These are phyloP conservation scores for Trichopoda pennipes DNA, from an alignment of 2,888 invertebrate genomes.

Conservation along the genomic window DNA sequence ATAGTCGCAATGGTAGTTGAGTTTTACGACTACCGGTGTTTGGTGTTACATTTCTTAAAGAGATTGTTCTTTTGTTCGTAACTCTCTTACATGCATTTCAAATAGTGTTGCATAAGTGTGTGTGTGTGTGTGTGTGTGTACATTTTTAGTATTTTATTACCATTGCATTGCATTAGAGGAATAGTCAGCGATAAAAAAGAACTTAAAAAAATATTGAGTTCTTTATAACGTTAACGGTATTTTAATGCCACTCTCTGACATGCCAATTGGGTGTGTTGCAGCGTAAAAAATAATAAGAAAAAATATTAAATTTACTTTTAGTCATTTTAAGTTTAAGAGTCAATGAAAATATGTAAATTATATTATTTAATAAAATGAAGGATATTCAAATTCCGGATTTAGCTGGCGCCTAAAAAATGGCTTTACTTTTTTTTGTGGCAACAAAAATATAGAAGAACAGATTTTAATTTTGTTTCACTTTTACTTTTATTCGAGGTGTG, in stretches of 20 bases:
- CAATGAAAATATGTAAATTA: neutral
- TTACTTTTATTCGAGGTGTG: too few species aligned
- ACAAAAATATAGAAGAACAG: neutral
- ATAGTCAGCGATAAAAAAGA: neutral
- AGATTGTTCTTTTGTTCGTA: slow-evolving; percentile 9
- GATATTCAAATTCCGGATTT: neutral
- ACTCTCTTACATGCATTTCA: neutral
- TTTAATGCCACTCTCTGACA: slow-evolving; percentile 64
- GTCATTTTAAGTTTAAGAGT: neutral
- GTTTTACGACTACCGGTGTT: slow-evolving; percentile 48
- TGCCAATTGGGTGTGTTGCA: slow-evolving; percentile 64
- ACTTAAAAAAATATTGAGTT: slow-evolving; percentile 20
- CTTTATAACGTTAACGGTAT: slow-evolving; percentile 58
- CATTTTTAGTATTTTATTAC: slow-evolving; percentile 32
- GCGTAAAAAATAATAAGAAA: slow-evolving; percentile 20
- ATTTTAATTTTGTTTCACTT: too few species aligned
- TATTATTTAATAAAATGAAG: neutral
- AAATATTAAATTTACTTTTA: neutral
- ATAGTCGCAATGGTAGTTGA: slow-evolving; percentile 20
- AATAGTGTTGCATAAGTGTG: slow-evolving; percentile 3
- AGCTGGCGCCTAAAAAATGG: slow-evolving; percentile 1
- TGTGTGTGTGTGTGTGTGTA: neutral
- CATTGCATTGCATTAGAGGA: slow-evolving; percentile 8
- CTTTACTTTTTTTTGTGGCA: neutral
- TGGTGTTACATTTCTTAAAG: slow-evolving; percentile 40